Evolutionary conservation across 2,797 vertebrate species (phyloP).

Genomic region (Florisuga fusca): DNA sequence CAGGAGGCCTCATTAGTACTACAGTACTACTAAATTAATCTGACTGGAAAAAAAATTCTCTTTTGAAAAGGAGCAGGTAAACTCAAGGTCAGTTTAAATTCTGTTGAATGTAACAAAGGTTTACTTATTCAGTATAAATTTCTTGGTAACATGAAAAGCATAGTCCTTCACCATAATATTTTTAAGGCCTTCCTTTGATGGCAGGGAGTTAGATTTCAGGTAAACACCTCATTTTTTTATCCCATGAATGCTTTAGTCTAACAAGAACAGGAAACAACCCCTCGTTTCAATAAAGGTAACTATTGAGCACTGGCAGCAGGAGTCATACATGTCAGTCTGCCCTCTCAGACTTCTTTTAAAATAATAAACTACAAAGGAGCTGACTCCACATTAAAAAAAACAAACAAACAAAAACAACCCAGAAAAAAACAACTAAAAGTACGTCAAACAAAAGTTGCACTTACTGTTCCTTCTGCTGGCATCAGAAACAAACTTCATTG

Average conservation of each 20-base stretch:
- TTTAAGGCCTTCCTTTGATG: neutral
- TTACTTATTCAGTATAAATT: neutral
- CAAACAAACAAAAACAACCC: neutral
- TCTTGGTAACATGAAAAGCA: neutral
- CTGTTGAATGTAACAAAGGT: neutral
- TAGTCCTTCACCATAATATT: neutral
- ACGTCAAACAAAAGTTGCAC: neutral
- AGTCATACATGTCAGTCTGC: neutral
- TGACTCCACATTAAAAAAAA: neutral
- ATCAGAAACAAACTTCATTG: neutral
- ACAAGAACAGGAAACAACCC: neutral
- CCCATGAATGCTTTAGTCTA: neutral
- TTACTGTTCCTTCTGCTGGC: neutral
- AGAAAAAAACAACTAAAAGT: neutral
- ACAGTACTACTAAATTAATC: conserved; percentile 16
- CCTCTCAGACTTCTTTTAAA: neutral
- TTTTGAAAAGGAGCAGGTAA: conserved; percentile 19
- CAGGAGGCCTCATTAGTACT: conserved; percentile 63
- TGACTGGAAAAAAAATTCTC: neutral
- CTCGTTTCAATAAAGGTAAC: neutral
- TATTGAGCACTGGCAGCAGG: rapidly evolving
- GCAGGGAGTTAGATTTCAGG: neutral
- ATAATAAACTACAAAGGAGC: neutral
- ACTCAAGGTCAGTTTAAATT: neutral
- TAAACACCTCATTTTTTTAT: neutral